phyloP scores from a whole-genome alignment of 1,140 invertebrate species.

The Pseudobourletiella spinata region DNA sequence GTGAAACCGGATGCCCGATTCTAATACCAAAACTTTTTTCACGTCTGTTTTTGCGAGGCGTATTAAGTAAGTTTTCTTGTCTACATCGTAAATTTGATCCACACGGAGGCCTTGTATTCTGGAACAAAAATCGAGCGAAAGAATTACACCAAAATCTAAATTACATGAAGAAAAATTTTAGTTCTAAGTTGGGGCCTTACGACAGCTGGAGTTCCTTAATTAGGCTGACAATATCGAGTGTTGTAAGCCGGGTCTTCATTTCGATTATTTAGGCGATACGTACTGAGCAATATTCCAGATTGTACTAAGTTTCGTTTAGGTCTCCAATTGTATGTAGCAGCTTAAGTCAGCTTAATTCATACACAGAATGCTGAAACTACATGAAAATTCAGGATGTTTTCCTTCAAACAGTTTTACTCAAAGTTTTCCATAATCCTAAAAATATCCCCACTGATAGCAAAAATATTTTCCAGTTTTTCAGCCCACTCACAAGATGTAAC shows the following conservation, averaged over 20 bases:
- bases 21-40: slow-evolving; percentile 80
- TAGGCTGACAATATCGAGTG: slow-evolving; percentile 30
- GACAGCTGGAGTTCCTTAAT: slow-evolving; percentile 20
- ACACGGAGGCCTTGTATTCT: slow-evolving; percentile 86
- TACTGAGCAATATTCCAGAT: no score
- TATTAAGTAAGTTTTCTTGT: slow-evolving; percentile 93
- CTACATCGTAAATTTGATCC: slow-evolving; percentile 95
- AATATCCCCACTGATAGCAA: no score
- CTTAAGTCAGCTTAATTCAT: no score
- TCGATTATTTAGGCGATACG: no score
- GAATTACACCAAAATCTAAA: background rate
- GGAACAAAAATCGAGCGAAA: slow-evolving; percentile 18
- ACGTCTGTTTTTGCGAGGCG: slow-evolving; percentile 70
- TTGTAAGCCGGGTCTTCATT: slow-evolving; percentile 34
- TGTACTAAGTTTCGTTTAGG: no score
- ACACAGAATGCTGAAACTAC: no score
- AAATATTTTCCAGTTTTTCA: no score
- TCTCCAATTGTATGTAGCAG: no score
- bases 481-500: no score
- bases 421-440: no score
- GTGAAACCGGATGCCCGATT: slow-evolving; percentile 91
- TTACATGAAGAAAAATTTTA: background rate
- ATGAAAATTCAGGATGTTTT: no score
- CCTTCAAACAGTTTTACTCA: no score
- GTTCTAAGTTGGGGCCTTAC: background rate